phyloP scores from a whole-genome alignment of 2,888 invertebrate genomes.

The Alsophila aescularia region DNA sequence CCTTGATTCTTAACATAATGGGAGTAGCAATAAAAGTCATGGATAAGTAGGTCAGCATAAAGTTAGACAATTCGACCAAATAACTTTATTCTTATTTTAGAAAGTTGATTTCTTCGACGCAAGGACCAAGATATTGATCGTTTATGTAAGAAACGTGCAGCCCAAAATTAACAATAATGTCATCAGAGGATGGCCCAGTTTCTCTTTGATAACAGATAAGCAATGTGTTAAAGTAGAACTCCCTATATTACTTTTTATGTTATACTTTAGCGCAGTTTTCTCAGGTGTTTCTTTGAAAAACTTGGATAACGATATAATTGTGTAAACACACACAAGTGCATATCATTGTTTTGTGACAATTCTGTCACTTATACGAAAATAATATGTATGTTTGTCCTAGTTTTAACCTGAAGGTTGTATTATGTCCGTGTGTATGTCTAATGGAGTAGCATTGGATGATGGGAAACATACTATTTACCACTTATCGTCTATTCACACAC shows the following conservation, averaged over 20 bases:
- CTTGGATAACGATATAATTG: constrained; percentile 16
- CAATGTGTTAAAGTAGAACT: neutral
- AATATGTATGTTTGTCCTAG: constrained; percentile 19
- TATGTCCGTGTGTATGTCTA: constrained; percentile 5
- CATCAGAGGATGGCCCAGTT: constrained; percentile 20
- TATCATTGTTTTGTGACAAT: constrained; percentile 23
- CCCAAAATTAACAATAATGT: neutral
- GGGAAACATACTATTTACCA: constrained; percentile 60
- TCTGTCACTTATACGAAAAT: constrained; percentile 22
- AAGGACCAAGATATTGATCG: constrained; percentile 40
- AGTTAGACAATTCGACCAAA: too few species aligned
- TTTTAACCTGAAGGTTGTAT: constrained; percentile 23
- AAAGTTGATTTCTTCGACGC: too few species aligned
- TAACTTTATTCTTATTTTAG: too few species aligned
- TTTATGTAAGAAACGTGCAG: constrained; percentile 12
- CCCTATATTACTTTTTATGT: neutral
- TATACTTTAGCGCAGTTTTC: constrained; percentile 42
- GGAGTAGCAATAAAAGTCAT: too few species aligned
- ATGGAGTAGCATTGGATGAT: constrained; percentile 32
- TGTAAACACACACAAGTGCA: constrained; percentile 16
- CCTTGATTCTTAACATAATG: too few species aligned
- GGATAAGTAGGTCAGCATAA: too few species aligned
- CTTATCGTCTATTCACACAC: constrained; percentile 47
- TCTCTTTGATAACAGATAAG: neutral
- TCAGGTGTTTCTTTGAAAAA: constrained; percentile 49